Evolutionary conservation across 2,113 vertebrate species (phyloP).

Genomic region (Caracal caracal): DNA sequence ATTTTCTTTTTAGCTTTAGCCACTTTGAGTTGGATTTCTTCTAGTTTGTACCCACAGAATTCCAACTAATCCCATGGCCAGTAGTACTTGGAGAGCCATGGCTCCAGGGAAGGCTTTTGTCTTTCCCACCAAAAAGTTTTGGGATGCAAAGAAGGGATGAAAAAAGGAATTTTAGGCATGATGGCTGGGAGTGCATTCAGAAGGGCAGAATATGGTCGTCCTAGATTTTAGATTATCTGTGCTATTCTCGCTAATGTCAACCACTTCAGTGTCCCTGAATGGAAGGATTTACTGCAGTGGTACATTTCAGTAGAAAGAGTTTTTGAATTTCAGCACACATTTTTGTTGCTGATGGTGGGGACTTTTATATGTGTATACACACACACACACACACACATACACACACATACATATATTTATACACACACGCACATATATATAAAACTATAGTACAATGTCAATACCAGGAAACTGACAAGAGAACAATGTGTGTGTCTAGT

Average conservation of each 20-base stretch:
- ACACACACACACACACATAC: no score
- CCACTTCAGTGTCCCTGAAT: background rate
- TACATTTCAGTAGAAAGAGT: slow-evolving; percentile 1
- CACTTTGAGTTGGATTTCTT: background rate
- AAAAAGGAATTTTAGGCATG: background rate
- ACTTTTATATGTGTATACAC: no score
- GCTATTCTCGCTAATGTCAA: background rate
- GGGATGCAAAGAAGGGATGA: background rate
- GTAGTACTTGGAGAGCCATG: background rate
- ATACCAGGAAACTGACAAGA: background rate
- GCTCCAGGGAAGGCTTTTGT: background rate
- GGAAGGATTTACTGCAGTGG: background rate
- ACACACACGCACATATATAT: no score
- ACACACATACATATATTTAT: no score
- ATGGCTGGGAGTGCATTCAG: background rate
- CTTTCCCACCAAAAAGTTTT: background rate
- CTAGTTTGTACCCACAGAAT: background rate
- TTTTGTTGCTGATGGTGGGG: background rate
- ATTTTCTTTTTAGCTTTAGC: background rate
- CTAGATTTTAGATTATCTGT: background rate
- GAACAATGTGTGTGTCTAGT: background rate
- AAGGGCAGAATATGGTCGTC: background rate
- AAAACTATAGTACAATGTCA: background rate
- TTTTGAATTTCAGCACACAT: slow-evolving; percentile 19
- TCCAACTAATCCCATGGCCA: background rate